Percentiles rank a stretch among this genome's conserved stretches.
Conservation (phyloP, 2,797 vertebrate genomes). For the Danio jaintianensis region DNA sequence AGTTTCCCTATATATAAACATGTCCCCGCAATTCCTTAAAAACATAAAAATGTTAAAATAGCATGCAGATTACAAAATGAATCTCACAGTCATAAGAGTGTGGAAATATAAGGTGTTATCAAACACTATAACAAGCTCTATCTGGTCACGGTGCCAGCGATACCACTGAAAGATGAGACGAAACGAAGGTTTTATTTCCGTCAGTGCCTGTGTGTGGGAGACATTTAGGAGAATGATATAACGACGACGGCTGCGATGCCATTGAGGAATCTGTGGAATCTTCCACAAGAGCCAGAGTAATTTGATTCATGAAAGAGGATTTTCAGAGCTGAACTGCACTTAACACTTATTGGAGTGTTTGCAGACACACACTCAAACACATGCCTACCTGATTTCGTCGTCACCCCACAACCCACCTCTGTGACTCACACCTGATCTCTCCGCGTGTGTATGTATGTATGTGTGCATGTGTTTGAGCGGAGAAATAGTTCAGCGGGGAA, state of each 20-base stretch:
- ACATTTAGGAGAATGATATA: conserved; percentile 17
- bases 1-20: not conserved
- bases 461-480: conserved; percentile 47
- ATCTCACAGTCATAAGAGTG: not conserved
- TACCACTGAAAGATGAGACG: conserved; percentile 45
- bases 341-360: not conserved
- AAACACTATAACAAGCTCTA: conserved; percentile 29
- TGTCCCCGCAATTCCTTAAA: not conserved
- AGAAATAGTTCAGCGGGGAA: conserved; percentile 75
- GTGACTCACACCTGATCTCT: conserved; percentile 47
- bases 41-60: not conserved
- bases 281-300: conserved; percentile 27
- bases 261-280: conserved; percentile 24
- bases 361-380: conserved; percentile 1
- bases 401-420: conserved; percentile 42
- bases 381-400: conserved; percentile 14
- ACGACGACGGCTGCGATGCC: conserved; percentile 6
- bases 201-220: conserved; percentile 21
- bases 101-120: conserved; percentile 29
- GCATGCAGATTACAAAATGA: not conserved
- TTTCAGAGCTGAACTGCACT: conserved; percentile 14
- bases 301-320: conserved; percentile 11
- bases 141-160: conserved; percentile 23
- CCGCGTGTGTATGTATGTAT: conserved; percentile 20
- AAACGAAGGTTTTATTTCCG: conserved; percentile 47